phyloP scores from a whole-genome alignment of 2,797 vertebrate species.

The Halcyon leucocephala region DNA sequence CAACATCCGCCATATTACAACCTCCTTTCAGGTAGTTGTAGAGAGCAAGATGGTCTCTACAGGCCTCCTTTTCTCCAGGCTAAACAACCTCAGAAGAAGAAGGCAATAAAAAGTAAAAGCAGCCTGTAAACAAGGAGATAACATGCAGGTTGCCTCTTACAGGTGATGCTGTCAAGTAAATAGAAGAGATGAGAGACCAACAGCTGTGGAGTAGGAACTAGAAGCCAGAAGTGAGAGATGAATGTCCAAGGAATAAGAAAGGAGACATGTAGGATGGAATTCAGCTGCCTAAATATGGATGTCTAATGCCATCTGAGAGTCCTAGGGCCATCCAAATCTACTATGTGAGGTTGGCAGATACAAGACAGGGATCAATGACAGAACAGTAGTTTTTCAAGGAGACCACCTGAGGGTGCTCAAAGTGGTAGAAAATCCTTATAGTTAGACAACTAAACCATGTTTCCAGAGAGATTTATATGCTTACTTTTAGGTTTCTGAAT shows the following conservation, averaged over 20 bases:
- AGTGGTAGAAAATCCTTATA: neutral
- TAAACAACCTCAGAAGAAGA: neutral
- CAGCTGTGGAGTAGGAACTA: neutral
- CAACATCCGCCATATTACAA: too few species aligned
- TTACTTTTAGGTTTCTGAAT: neutral
- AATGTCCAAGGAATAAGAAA: neutral
- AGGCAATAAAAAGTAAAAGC: neutral
- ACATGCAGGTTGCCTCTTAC: neutral
- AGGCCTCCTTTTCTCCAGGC: too few species aligned
- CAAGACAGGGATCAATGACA: neutral
- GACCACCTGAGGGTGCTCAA: neutral
- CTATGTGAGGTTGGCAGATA: neutral
- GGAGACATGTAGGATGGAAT: rapidly evolving
- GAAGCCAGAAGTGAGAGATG: neutral
- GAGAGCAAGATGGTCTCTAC: too few species aligned
- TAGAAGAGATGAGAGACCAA: neutral
- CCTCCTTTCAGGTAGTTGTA: too few species aligned
- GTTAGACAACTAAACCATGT: neutral
- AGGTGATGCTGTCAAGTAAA: neutral
- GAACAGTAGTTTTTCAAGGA: neutral
- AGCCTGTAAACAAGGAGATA: neutral
- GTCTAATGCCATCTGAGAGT: neutral
- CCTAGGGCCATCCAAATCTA: neutral
- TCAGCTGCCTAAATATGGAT: neutral
- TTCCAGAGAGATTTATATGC: neutral